phyloP scores from a whole-genome alignment of 1,140 invertebrate species.

The Euwallacea fornicatus region DNA sequence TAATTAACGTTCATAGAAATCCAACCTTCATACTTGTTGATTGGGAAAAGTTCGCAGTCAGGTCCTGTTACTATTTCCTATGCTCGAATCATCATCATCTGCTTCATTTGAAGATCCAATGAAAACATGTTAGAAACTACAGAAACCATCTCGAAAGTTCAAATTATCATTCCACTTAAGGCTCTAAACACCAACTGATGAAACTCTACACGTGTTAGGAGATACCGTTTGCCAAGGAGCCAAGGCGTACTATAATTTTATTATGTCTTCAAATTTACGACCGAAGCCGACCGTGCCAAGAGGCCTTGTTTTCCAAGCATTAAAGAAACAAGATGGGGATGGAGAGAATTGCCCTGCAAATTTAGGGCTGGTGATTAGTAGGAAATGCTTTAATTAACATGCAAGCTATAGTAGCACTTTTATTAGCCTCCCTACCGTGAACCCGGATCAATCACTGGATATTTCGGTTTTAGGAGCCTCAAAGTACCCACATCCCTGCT shows the following conservation, averaged over 20 bases:
- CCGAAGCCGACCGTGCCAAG: constrained; percentile 27
- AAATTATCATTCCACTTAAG: no score
- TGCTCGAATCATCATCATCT: no score
- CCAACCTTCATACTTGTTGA: no score
- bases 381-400: constrained; percentile 35
- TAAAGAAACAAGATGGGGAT: constrained; percentile 31
- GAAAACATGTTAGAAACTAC: no score
- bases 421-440: constrained; percentile 15
- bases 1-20: no score
- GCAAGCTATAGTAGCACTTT: constrained; percentile 29
- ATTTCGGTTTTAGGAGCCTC: no score
- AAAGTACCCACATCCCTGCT: no score
- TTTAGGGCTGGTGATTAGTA: constrained; percentile 30
- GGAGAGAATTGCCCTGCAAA: constrained; percentile 29
- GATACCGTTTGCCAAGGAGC: constrained; percentile 8
- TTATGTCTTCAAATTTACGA: constrained; percentile 30
- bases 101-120: no score
- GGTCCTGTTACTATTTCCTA: no score
- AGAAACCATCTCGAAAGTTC: no score
- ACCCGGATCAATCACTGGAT: background rate
- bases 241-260: constrained; percentile 33
- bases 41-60: no score
- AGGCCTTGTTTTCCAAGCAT: constrained; percentile 26
- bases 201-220: constrained; percentile 6
- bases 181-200: no score